These are phyloP conservation scores for Apantesis nais DNA, from an alignment of 2,888 invertebrate species.

Conservation along the genomic window DNA sequence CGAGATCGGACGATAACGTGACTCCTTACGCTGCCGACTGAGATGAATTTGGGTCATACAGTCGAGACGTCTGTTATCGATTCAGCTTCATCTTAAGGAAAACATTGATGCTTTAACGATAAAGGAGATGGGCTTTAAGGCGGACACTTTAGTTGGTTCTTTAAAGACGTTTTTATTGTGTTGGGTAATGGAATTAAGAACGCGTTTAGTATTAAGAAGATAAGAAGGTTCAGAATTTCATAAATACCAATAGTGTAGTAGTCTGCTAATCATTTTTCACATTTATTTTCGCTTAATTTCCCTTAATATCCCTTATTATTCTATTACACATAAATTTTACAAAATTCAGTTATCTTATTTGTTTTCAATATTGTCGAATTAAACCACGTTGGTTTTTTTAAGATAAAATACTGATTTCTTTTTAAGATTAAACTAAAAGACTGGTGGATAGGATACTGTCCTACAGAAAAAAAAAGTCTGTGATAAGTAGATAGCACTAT, in stretches of 20 bases:
- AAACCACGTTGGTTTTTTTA: too few relatives aligned
- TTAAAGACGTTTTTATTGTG: not conserved
- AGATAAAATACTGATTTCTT: too few relatives aligned
- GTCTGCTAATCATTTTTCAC: not conserved
- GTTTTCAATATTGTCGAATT: too few relatives aligned
- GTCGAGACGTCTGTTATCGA: constrained; percentile 75
- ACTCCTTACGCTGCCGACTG: constrained; percentile 38
- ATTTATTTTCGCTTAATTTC: not conserved
- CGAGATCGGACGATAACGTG: constrained; percentile 15
- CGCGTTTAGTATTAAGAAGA: not conserved
- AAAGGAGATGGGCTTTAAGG: constrained; percentile 9
- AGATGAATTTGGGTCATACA: constrained; percentile 73
- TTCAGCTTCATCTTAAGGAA: constrained; percentile 71
- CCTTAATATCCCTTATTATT: too few relatives aligned
- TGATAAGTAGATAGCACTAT: too few relatives aligned
- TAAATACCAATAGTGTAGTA: not conserved
- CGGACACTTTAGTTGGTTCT: not conserved
- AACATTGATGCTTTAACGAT: constrained; percentile 34
- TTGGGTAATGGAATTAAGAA: not conserved
- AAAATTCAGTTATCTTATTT: too few relatives aligned
- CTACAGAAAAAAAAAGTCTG: too few relatives aligned
- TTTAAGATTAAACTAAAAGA: too few relatives aligned
- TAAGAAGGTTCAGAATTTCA: not conserved
- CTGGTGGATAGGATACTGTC: too few relatives aligned
- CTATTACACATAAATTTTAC: not conserved